These are phyloP conservation scores for Mesorhabditis sp. DNA, from an alignment of 2,888 invertebrate species.

Conservation along the genomic window DNA sequence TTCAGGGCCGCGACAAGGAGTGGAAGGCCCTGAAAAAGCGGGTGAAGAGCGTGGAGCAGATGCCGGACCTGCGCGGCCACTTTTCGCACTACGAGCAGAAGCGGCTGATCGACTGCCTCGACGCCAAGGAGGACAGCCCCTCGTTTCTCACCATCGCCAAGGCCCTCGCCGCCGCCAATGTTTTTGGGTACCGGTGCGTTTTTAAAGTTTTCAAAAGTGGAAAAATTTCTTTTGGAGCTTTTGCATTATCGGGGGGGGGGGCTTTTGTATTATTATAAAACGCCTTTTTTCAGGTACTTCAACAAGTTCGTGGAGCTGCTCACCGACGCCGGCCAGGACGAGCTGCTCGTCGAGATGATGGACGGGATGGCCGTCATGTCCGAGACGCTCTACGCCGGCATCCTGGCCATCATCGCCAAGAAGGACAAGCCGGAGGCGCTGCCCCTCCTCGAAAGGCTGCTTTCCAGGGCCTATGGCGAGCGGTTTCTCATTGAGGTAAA, in stretches of 20 bases:
- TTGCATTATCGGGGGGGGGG: neutral
- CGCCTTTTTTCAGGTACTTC: neutral
- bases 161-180: neutral
- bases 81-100: neutral
- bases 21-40: neutral
- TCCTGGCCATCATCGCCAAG: neutral
- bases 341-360: neutral
- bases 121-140: neutral
- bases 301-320: neutral
- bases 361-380: neutral
- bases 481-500: neutral
- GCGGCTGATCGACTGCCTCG: neutral
- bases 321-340: neutral
- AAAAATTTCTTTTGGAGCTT: neutral
- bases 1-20: neutral
- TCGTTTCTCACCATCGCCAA: neutral
- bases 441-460: too few relatives aligned
- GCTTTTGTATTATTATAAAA: neutral
- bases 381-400: neutral
- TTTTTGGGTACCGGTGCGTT: slow-evolving; percentile 2
- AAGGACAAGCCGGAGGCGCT: neutral
- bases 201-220: neutral
- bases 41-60: too few relatives aligned
- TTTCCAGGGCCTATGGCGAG: too few relatives aligned
- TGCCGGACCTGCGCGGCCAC: neutral